Evolutionary conservation across 2,888 invertebrate species (phyloP).

Genomic region (Scaptomyza parva): DNA sequence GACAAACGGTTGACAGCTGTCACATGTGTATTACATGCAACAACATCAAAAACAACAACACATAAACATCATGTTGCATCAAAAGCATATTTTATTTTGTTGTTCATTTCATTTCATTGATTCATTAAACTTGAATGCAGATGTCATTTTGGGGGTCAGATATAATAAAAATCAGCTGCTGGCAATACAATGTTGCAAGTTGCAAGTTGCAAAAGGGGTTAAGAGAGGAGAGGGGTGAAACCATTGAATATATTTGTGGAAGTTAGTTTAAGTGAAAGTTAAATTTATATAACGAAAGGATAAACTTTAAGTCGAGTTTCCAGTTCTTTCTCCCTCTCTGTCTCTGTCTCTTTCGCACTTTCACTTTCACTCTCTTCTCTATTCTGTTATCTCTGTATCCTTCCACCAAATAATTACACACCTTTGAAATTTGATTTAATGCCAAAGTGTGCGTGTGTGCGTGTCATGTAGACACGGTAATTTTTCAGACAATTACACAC

Average conservation of each 20-base stretch:
- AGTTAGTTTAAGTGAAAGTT: too few relatives aligned
- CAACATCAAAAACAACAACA: background rate
- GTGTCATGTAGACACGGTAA: conserved; percentile 78
- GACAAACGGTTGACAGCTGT: conserved; percentile 42
- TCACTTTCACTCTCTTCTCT: background rate
- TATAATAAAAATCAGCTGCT: background rate
- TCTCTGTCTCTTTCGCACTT: background rate
- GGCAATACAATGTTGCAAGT: too few relatives aligned
- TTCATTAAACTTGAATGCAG: conserved; percentile 1
- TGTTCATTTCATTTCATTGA: conserved; percentile 18
- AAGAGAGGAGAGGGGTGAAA: too few relatives aligned
- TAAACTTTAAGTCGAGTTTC: background rate
- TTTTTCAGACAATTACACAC: conserved; percentile 75
- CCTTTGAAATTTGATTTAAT: conserved; percentile 70
- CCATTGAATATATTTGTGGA: too few relatives aligned
- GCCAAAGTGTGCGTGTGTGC: conserved; percentile 67
- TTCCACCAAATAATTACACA: conserved; percentile 43
- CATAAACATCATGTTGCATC: conserved; percentile 2
- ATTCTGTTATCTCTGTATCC: too few relatives aligned
- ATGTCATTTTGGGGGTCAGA: too few relatives aligned
- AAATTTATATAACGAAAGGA: too few relatives aligned
- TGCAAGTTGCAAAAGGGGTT: too few relatives aligned
- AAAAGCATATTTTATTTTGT: conserved; percentile 26
- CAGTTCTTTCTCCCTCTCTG: background rate
- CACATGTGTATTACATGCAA: conserved; percentile 11